Percentiles rank a stretch among this genome's conserved stretches.
These are phyloP conservation scores for Cheilosia grossa DNA, from an alignment of 2,888 invertebrate species.

Conservation along the genomic window DNA sequence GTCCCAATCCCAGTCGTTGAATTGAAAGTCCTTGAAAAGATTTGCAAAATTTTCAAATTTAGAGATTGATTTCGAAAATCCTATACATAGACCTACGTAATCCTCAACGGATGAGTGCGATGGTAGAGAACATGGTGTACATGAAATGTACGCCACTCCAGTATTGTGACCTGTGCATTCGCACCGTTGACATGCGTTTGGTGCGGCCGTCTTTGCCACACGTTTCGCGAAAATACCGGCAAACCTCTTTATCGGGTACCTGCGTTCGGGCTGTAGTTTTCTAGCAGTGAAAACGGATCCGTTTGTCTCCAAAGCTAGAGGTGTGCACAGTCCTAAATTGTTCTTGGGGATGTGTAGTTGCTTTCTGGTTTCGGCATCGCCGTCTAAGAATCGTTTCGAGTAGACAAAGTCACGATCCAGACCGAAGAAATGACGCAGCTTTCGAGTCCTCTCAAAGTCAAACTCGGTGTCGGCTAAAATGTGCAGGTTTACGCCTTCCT, in stretches of 20 bases:
- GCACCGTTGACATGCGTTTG: constrained; percentile 86
- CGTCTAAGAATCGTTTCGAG: constrained; percentile 90
- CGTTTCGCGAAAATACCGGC: constrained; percentile 88
- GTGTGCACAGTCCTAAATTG: constrained; percentile 90
- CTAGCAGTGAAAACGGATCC: constrained; percentile 87
- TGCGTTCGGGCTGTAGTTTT: constrained; percentile 85
- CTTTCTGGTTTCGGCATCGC: constrained; percentile 88
- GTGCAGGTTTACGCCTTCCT: constrained; percentile 92
- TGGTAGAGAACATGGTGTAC: constrained; percentile 85
- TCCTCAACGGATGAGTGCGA: constrained; percentile 78
- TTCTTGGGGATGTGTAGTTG: constrained; percentile 91
- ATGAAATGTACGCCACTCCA: constrained; percentile 87
- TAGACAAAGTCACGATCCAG: constrained; percentile 90
- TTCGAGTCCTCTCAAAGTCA: constrained; percentile 88
- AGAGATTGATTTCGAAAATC: not conserved
- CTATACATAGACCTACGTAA: constrained; percentile 78
- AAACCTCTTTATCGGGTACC: constrained; percentile 86
- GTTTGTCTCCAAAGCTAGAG: constrained; percentile 92
- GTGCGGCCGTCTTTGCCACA: constrained; percentile 86
- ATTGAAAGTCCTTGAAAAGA: constrained; percentile 78
- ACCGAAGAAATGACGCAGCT: constrained; percentile 90
- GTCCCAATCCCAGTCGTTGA: constrained; percentile 81
- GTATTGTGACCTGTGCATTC: constrained; percentile 88
- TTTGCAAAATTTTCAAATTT: constrained; percentile 1
- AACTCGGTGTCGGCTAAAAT: constrained; percentile 93